Evolutionary conservation across 2,113 vertebrate genomes (phyloP), one percentile per base, ranked within the genome.

Genomic region (Leptobrachium leishanense): DNA sequence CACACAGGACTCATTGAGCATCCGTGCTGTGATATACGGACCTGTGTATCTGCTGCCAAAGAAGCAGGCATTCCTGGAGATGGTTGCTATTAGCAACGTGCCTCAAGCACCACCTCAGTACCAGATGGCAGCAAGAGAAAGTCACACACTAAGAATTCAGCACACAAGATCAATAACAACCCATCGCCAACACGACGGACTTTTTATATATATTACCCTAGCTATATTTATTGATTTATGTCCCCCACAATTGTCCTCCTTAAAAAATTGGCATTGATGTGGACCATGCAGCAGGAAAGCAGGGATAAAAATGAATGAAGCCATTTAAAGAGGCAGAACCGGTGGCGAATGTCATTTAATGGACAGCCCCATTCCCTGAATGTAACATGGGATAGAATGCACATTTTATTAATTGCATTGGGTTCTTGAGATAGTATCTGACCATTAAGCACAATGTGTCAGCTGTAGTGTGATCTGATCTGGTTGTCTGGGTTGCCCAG

Each of bases 71-170:
- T 92, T 92, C 85, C 86, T 87, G 84, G 86, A 83, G 87, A 89
- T 42, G 87, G 92, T 93, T 95, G 94, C 95, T 91, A 95, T 83
- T 89, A 91, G 92, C 91, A 95, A 95, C 92, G 65, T 89, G 74
- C 79, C 76, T 88, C 84, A 91, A 91, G 85, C 85, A 89, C 84
- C 85, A 90, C 86, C 89, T 88, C 86, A 86, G 86, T 83, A 85
- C 84, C 84, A 90, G 68, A 85, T 83, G 77, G 83, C 86, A 85
- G 67, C 44, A 83, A 79, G 69, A 82, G 84, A 86, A 83, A 76
- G 44, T 82, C n/a, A 74, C 80, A 74, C 80, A 71, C 71, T 73
- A 82, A 50, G 74, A 87, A 90, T 85, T 79, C 85, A 75, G 9
- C 62, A 74, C 68, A 72, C 15, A 46, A 78, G 75, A 84, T 68